A percentile compares a stretch with the other conserved stretches of the same genome.
Conservation (phyloP, 1,140 invertebrate species). For the Panulirus ornatus region DNA sequence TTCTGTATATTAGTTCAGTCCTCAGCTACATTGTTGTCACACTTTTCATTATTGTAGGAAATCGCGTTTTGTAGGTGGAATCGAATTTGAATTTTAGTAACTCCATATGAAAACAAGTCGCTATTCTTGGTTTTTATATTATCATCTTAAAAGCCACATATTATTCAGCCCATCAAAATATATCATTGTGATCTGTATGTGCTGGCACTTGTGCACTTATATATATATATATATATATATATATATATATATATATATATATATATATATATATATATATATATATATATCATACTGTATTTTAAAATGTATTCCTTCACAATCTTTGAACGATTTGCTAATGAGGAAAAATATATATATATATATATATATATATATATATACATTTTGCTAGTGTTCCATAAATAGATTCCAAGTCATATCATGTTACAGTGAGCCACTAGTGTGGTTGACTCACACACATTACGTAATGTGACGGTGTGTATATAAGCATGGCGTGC, state of each 20-base stretch:
- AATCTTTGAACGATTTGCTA: background rate
- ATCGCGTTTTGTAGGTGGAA: too few species aligned
- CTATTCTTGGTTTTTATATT: too few species aligned
- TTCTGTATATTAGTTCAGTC: too few species aligned
- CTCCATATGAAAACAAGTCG: too few species aligned
- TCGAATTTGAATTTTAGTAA: too few species aligned
- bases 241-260: slow-evolving; percentile 36
- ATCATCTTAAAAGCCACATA: too few species aligned
- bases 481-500: background rate
- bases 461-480: background rate
- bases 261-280: slow-evolving; percentile 31
- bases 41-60: too few species aligned
- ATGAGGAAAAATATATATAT: slow-evolving; percentile 26
- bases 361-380: slow-evolving; percentile 38
- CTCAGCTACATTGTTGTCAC: too few species aligned
- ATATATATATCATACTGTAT: slow-evolving; percentile 8
- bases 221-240: slow-evolving; percentile 10
- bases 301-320: background rate
- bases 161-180: too few species aligned
- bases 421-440: background rate
- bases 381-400: background rate
- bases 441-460: background rate
- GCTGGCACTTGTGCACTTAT: background rate
- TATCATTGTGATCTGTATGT: too few species aligned
- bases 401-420: background rate